Evolutionary conservation across 2,888 invertebrate species (phyloP).

Genomic region (Cataglyphis livida): DNA sequence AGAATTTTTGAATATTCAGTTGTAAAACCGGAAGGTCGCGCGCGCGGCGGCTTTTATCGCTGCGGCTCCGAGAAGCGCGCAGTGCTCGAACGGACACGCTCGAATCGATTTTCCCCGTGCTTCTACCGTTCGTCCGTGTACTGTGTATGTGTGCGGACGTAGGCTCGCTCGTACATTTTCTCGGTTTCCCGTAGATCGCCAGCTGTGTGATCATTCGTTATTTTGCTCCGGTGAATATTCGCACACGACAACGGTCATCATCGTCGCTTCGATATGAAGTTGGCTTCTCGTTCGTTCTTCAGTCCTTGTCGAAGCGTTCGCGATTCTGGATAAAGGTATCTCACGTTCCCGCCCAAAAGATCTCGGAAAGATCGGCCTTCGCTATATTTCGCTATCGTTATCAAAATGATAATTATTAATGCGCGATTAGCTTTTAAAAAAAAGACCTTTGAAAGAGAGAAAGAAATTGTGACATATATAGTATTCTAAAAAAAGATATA

Average conservation of each 20-base stretch:
- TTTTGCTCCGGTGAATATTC: conserved; percentile 7
- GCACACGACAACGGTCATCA: neutral
- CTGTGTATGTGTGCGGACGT: conserved; percentile 15
- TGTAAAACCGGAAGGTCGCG: conserved; percentile 45
- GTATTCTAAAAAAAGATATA: neutral
- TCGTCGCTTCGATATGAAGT: neutral
- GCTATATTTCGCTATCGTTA: neutral
- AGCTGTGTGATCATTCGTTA: conserved; percentile 7
- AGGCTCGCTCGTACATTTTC: conserved; percentile 62
- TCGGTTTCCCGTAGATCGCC: conserved; percentile 48
- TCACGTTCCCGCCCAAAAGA: conserved; percentile 15
- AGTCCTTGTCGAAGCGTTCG: neutral
- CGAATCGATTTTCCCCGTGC: conserved; percentile 74
- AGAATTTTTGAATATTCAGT: neutral
- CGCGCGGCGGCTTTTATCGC: conserved; percentile 63
- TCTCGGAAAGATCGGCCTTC: neutral
- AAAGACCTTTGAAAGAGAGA: neutral
- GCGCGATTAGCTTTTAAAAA: neutral
- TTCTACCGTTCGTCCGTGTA: conserved; percentile 63
- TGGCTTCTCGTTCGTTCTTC: neutral
- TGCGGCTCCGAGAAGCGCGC: conserved; percentile 68
- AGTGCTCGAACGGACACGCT: conserved; percentile 75
- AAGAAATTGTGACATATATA: neutral
- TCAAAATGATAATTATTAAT: neutral
- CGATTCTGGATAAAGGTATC: neutral